Percentiles rank a stretch among this genome's conserved stretches.
phyloP scores from a whole-genome alignment of 2,113 vertebrate species.

The Oreochromis aureus region DNA sequence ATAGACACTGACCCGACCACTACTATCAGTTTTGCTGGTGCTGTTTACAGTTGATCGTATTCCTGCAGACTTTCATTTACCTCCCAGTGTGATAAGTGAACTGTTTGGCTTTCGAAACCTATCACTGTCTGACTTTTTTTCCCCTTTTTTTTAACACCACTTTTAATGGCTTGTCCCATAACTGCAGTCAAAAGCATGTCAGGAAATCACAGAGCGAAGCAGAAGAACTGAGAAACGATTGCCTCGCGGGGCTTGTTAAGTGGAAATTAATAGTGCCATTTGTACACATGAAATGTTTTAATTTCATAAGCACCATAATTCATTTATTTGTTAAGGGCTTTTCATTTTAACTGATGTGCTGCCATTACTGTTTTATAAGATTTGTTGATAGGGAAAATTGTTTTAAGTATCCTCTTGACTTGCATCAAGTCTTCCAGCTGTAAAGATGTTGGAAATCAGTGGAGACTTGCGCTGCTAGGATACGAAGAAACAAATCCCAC shows the following conservation, averaged over 20 bases:
- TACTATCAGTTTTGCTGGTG: neutral
- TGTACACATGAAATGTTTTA: conserved; percentile 32
- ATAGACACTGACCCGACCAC: neutral
- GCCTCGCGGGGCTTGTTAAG: conserved; percentile 62
- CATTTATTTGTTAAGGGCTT: conserved; percentile 24
- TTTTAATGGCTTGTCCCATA: conserved; percentile 44
- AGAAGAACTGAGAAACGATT: conserved; percentile 15
- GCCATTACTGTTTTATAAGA: neutral
- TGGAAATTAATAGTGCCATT: conserved; percentile 50
- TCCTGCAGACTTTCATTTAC: neutral
- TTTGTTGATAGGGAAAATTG: conserved; percentile 18
- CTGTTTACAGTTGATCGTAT: neutral
- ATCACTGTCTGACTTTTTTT: neutral
- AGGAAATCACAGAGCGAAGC: conserved; percentile 45
- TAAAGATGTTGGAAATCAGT: conserved; percentile 35
- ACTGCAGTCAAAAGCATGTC: conserved; percentile 47
- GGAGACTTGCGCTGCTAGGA: conserved; percentile 39
- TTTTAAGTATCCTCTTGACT: conserved; percentile 10
- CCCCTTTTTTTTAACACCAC: neutral
- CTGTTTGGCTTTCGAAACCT: neutral
- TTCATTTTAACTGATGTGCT: neutral
- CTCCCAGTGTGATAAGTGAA: neutral
- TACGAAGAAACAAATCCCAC: conserved; percentile 45
- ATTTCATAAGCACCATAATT: conserved; percentile 22
- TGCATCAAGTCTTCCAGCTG: conserved; percentile 7